Conservation (phyloP, 2,797 vertebrate species). For the Cossypha polioptera region DNA sequence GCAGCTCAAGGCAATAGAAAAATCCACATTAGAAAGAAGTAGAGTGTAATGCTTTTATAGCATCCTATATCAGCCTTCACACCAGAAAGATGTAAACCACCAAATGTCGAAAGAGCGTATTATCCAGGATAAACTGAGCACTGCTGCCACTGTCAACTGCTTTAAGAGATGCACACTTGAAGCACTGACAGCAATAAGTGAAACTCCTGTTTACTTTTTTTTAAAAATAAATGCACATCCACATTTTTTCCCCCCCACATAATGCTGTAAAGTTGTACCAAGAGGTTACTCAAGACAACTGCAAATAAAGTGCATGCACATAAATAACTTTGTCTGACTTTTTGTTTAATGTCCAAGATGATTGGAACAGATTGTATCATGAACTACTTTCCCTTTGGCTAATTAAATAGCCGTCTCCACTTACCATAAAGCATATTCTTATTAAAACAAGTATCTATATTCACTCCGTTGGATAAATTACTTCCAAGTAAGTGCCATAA, state of each 20-base stretch:
- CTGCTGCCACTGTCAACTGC: constrained; percentile 42
- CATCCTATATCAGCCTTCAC: constrained; percentile 45
- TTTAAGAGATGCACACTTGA: constrained; percentile 37
- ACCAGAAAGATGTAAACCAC: constrained; percentile 60
- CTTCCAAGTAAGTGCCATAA: constrained; percentile 92
- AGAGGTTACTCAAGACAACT: constrained; percentile 74
- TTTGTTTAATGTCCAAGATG: constrained; percentile 83
- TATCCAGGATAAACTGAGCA: constrained; percentile 55
- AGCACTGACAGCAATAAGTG: constrained; percentile 60
- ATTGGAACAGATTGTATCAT: constrained; percentile 84
- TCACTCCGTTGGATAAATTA: constrained; percentile 91
- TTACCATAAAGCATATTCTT: constrained; percentile 92
- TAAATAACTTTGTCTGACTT: constrained; percentile 80
- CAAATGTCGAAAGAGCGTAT: background rate
- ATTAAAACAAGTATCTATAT: constrained; percentile 94
- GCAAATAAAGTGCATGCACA: constrained; percentile 74
- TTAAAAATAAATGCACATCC: constrained; percentile 39
- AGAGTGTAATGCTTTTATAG: constrained; percentile 33
- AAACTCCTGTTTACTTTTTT: constrained; percentile 59
- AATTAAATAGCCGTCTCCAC: constrained; percentile 92
- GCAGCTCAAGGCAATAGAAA: constrained; percentile 45
- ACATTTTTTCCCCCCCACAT: constrained; percentile 42
- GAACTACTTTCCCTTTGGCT: constrained; percentile 85
- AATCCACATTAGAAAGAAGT: background rate
- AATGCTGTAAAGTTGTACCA: constrained; percentile 68